Base-by-base conservation (phyloP, 2,797 vertebrate species). In the Phalloptychus januarius region DNA sequence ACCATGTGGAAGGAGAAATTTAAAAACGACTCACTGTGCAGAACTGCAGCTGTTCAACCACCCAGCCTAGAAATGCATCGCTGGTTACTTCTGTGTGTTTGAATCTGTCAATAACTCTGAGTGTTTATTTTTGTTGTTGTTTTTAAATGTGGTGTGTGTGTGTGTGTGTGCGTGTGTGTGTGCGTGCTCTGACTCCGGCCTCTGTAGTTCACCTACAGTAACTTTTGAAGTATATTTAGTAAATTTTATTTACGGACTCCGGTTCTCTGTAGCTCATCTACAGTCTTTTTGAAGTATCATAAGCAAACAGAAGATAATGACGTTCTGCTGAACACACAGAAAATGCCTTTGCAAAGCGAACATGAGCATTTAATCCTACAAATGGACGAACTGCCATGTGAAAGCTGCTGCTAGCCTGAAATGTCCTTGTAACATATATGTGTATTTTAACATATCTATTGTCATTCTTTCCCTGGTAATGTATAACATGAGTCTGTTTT, bases 191-290 rank as follows among this genome's bases (percentile, higher is more conserved):
- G 93, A 93, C 94, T 94, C 93, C 92, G 92, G 87, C 79, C 76
- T 77, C 89, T 94, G 94, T 94, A 91, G 94, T 84, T 92, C 82
- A 81, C 56, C 94, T 94, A 92, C 94, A 94, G 90, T 81, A 61
- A 85, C 44, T 87, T 77, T 80, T 92, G 93, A 95, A 94, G 93
- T 86, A 85, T 74, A 74, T 83, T 75, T 76, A 71, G 79, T 87
- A 72, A 79, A 75, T 61, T 56, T 86, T 90, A 85, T 93, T 92
- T 89, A 88, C 81, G 85, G 94, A 94, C 93, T 95, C 94, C 90
- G 91, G 91, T 88, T 93, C 83, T 81, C 89, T 94, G 94, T 91
- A 93, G 93, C 80, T 81, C 75, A 86, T 74, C 94, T 94, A 83
- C 94, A 93, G 89, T 79, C 44, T 25, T 80, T 87, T 87, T 89